These are phyloP conservation scores for Oryzias dopingdopingensis DNA, from an alignment of 2,797 vertebrate species.

Conservation along the genomic window DNA sequence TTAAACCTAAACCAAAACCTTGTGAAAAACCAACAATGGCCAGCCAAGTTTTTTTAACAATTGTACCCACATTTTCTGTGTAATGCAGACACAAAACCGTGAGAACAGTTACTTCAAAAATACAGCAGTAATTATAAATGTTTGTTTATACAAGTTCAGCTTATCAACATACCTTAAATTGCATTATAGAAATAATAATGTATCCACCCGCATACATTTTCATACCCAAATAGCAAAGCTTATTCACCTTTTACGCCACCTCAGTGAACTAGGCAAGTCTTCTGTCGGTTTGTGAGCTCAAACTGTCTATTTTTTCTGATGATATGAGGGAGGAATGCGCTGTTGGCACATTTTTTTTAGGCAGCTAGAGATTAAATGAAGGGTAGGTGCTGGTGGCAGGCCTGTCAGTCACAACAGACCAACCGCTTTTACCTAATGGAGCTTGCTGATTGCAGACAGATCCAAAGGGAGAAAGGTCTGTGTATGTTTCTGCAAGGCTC, in stretches of 20 bases:
- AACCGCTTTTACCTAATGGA: slow-evolving; percentile 38
- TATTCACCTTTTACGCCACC: neutral
- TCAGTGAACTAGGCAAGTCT: slow-evolving; percentile 36
- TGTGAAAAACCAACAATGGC: slow-evolving; percentile 13
- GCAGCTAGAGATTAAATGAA: slow-evolving; percentile 46
- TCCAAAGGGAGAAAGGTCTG: slow-evolving; percentile 1
- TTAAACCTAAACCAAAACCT: slow-evolving; percentile 13
- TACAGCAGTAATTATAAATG: neutral
- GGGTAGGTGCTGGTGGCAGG: slow-evolving; percentile 19
- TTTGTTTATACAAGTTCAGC: slow-evolving; percentile 15
- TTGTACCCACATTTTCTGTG: slow-evolving; percentile 4
- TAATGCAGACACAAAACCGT: neutral
- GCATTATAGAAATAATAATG: slow-evolving; percentile 30
- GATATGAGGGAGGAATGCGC: slow-evolving; percentile 57
- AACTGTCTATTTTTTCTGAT: slow-evolving; percentile 23
- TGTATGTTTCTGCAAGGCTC: slow-evolving; percentile 3
- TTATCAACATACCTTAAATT: slow-evolving; percentile 28
- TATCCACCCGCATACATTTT: neutral
- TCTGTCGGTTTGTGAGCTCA: slow-evolving; percentile 40
- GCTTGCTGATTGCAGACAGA: slow-evolving; percentile 13
- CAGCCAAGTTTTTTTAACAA: slow-evolving; percentile 7
- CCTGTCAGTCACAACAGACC: slow-evolving; percentile 62
- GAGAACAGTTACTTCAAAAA: no score
- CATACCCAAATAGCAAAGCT: neutral
- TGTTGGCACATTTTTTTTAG: slow-evolving; percentile 54